These are phyloP conservation scores for Larimichthys crocea DNA, from an alignment of 2,113 vertebrate species.

Conservation along the genomic window DNA sequence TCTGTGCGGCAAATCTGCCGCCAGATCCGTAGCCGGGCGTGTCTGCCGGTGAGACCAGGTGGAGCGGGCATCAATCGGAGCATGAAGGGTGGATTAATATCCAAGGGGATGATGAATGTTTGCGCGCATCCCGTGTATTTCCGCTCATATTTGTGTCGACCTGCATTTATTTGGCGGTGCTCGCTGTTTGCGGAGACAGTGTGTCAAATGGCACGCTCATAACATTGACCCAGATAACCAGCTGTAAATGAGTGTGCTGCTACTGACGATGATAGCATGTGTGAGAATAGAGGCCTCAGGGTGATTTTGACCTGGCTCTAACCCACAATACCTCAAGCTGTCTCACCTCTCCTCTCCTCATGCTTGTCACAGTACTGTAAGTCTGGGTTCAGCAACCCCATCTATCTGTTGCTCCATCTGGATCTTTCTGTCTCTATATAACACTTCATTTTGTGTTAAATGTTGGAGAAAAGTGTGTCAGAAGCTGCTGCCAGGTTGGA, in stretches of 20 bases:
- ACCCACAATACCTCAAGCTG: constrained; percentile 24
- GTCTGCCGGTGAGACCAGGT: constrained; percentile 56
- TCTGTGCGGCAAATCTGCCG: constrained; percentile 71
- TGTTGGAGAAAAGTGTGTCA: constrained; percentile 18
- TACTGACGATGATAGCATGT: constrained; percentile 6
- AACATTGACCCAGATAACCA: constrained; percentile 74
- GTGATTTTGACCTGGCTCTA: constrained; percentile 34
- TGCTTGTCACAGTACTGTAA: neutral
- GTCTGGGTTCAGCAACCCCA: neutral
- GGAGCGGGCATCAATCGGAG: constrained; percentile 69
- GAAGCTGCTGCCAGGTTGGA: neutral
- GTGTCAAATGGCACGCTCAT: constrained; percentile 40
- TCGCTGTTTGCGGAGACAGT: constrained; percentile 33
- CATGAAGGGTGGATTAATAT: constrained; percentile 74
- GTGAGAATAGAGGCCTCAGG: constrained; percentile 28
- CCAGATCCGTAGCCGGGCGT: constrained; percentile 65
- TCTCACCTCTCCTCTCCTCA: constrained; percentile 6
- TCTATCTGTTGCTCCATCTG: constrained; percentile 36
- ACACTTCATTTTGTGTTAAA: constrained; percentile 11
- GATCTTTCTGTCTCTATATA: neutral
- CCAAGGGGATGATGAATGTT: constrained; percentile 41
- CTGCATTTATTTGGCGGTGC: constrained; percentile 42
- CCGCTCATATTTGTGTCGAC: constrained; percentile 6
- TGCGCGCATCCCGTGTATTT: neutral
- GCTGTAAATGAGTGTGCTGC: constrained; percentile 31